A percentile compares a stretch with the other conserved stretches of the same genome.
phyloP scores from a whole-genome alignment of 1,140 invertebrate species.

The Frieseomelitta varia region DNA sequence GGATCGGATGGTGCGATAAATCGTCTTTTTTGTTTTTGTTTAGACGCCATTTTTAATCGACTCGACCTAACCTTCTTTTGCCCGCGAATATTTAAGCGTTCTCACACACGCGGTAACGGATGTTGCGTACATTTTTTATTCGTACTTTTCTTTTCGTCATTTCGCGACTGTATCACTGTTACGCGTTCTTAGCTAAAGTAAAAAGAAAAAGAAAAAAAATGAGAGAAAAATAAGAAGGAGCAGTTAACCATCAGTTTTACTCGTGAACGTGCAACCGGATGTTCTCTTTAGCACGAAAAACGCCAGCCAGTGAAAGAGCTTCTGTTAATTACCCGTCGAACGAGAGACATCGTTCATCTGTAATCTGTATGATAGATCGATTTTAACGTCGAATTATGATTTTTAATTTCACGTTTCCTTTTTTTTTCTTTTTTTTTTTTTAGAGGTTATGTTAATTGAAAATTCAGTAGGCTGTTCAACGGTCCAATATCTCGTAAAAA shows the following conservation, averaged over 20 bases:
- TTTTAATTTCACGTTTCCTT: neutral
- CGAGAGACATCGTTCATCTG: neutral
- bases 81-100: slow-evolving; percentile 12
- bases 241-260: slow-evolving; percentile 30
- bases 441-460: neutral
- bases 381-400: neutral
- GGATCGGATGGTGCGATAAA: too few species aligned
- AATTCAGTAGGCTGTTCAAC: neutral
- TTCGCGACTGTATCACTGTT: slow-evolving; percentile 8
- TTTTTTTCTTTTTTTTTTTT: too few species aligned
- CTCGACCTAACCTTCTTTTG: neutral
- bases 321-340: slow-evolving; percentile 28
- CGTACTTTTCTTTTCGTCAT: slow-evolving; percentile 54
- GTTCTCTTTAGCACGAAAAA: slow-evolving; percentile 33
- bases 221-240: neutral
- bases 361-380: neutral
- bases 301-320: slow-evolving; percentile 4
- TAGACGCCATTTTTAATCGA: slow-evolving; percentile 7
- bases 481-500: neutral
- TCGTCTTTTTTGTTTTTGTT: neutral
- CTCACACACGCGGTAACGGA: slow-evolving; percentile 26
- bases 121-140: slow-evolving; percentile 49
- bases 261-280: slow-evolving; percentile 42
- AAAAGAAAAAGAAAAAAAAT: neutral
- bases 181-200: neutral